Percentiles rank a stretch among this genome's conserved stretches.
Evolutionary conservation across 2,113 vertebrate genomes (phyloP).

Genomic region (Sapajus apella): DNA sequence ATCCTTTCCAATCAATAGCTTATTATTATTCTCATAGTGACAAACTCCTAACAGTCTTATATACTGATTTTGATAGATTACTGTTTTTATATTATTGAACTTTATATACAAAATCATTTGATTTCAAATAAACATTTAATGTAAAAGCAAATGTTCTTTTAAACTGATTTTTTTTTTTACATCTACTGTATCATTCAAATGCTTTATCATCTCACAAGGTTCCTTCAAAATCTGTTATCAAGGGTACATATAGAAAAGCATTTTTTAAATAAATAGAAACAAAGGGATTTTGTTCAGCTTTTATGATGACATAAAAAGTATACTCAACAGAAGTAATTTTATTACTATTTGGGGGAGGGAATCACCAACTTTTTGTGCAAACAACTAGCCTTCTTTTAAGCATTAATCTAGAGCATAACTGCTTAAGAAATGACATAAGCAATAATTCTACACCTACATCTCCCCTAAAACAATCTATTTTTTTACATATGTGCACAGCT

Average conservation of each 20-base stretch:
- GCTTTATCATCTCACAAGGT: constrained; percentile 84
- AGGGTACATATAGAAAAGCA: constrained; percentile 89
- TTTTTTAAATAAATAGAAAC: constrained; percentile 92
- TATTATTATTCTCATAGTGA: not conserved
- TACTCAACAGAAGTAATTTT: constrained; percentile 90
- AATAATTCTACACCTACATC: constrained; percentile 88
- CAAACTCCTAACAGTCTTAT: constrained; percentile 9
- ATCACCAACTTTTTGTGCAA: constrained; percentile 93
- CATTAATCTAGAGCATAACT: constrained; percentile 85
- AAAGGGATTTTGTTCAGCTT: constrained; percentile 88
- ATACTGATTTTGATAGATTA: not conserved
- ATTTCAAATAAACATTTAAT: constrained; percentile 89
- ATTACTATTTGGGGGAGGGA: constrained; percentile 88
- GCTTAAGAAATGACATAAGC: constrained; percentile 90
- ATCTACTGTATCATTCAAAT: constrained; percentile 86
- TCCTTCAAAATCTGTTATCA: constrained; percentile 83
- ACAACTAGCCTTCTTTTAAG: constrained; percentile 92
- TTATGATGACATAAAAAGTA: constrained; percentile 90
- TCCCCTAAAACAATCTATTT: constrained; percentile 89
- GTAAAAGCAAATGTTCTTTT: constrained; percentile 86
- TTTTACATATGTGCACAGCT: constrained; percentile 90
- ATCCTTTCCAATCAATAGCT: not conserved
- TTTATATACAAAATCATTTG: constrained; percentile 88
- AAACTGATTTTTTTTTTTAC: constrained; percentile 80
- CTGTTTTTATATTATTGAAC: constrained; percentile 82